These are phyloP conservation scores for Tenthredo notha DNA, from an alignment of 2,888 invertebrate species.

Conservation along the genomic window DNA sequence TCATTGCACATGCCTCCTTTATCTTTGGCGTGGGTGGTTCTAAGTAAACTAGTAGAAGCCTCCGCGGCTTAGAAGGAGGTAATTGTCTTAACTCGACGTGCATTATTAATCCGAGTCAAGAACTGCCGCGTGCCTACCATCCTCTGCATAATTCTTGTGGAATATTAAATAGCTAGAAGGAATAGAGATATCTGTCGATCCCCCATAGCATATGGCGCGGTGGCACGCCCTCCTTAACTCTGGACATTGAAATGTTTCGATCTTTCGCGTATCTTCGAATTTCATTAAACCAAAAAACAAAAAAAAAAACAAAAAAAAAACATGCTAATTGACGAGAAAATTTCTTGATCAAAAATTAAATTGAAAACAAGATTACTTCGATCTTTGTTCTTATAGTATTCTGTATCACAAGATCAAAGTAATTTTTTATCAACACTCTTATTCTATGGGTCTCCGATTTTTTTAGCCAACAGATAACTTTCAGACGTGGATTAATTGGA, in stretches of 20 bases:
- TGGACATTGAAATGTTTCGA: not conserved
- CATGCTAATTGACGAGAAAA: not conserved
- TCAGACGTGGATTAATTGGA: not conserved
- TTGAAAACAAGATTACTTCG: not conserved
- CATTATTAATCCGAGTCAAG: conserved; percentile 70
- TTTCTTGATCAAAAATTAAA: not conserved
- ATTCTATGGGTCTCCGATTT: not conserved
- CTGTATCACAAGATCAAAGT: not conserved
- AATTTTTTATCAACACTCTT: not conserved
- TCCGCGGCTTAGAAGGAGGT: conserved; percentile 56
- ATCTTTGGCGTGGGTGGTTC: conserved; percentile 36
- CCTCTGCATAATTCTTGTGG: conserved; percentile 37
- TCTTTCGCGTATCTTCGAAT: not conserved
- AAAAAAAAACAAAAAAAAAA: no score
- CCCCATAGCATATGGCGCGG: not conserved
- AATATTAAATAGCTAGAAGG: conserved; percentile 14
- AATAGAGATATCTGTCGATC: not conserved
- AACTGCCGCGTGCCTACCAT: conserved; percentile 23
- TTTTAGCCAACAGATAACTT: not conserved
- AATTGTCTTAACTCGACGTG: conserved; percentile 75
- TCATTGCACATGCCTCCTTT: conserved; percentile 58
- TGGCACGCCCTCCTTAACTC: not conserved
- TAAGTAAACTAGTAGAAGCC: conserved; percentile 47
- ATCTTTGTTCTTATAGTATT: not conserved
- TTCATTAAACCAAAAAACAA: no score